These are phyloP conservation scores for Drosophila rhopaloa DNA, from an alignment of 1,140 invertebrate species.

Conservation along the genomic window DNA sequence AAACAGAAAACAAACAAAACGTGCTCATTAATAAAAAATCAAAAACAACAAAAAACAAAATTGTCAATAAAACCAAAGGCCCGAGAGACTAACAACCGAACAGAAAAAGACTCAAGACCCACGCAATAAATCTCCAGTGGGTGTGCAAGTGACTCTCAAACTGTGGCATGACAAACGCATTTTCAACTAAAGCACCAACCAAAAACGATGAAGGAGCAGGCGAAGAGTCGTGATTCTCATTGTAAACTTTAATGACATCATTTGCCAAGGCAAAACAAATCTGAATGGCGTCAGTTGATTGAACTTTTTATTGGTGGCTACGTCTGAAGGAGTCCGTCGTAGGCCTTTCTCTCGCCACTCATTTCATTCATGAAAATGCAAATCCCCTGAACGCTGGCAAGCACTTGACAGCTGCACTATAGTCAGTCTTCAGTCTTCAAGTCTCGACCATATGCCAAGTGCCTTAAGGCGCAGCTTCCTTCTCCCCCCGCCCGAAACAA, in stretches of 20 bases:
- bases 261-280: slow-evolving; percentile 43
- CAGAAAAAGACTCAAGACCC: slow-evolving; percentile 51
- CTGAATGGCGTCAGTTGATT: slow-evolving; percentile 66
- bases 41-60: slow-evolving; percentile 69
- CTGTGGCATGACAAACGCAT: slow-evolving; percentile 70
- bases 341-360: slow-evolving; percentile 61
- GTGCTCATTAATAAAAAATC: slow-evolving; percentile 66
- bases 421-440: slow-evolving; percentile 33
- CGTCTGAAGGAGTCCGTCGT: slow-evolving; percentile 26
- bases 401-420: slow-evolving; percentile 71
- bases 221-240: slow-evolving; percentile 60
- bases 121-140: slow-evolving; percentile 60
- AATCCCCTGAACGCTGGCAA: slow-evolving; percentile 53
- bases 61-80: slow-evolving; percentile 68
- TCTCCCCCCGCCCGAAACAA: slow-evolving; percentile 13
- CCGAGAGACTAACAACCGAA: slow-evolving; percentile 32
- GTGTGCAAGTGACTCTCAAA: slow-evolving; percentile 61
- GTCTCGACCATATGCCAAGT: slow-evolving; percentile 60
- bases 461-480: slow-evolving; percentile 60
- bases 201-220: slow-evolving; percentile 3
- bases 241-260: slow-evolving; percentile 69
- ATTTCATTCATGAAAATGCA: slow-evolving; percentile 79
- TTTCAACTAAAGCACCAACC: slow-evolving; percentile 33
- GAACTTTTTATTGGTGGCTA: slow-evolving; percentile 64
- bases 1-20: slow-evolving; percentile 64